Percentiles rank a stretch among this genome's conserved stretches.
Evolutionary conservation across 2,797 vertebrate genomes (phyloP).

Genomic region (Buphagus erythrorhynchus): DNA sequence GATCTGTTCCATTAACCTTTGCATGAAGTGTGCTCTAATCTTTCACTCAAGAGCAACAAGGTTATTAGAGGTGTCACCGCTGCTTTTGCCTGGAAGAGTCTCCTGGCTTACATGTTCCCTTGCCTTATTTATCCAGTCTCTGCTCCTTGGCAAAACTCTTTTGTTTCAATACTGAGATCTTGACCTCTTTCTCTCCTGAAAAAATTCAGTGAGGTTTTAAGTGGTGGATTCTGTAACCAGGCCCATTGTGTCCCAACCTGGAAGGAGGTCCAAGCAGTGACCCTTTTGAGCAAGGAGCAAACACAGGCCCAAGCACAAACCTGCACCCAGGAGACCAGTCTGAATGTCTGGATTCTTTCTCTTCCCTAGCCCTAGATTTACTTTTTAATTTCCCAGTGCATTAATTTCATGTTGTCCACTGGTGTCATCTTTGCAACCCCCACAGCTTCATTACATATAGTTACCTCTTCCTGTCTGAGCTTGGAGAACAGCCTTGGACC

Average conservation of each 20-base stretch:
- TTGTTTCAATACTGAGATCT: not conserved
- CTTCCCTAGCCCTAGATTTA: not conserved
- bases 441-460: not conserved
- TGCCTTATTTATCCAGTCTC: not conserved
- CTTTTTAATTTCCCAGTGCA: not conserved
- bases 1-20: not conserved
- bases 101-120: not conserved
- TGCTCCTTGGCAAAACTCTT: not conserved
- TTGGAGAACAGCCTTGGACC: not conserved
- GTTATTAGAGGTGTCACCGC: not conserved
- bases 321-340: not conserved
- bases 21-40: not conserved
- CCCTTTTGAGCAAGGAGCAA: not conserved
- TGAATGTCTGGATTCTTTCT: not conserved
- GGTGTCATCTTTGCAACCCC: not conserved
- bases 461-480: not conserved
- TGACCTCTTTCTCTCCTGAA: not conserved
- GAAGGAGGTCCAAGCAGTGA: not conserved
- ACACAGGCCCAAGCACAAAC: not conserved
- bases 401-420: not conserved
- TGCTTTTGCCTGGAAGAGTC: not conserved
- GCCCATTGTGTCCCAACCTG: fast-evolving
- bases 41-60: not conserved
- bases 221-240: not conserved
- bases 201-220: not conserved